Evolutionary conservation across 2,113 vertebrate genomes (phyloP).

Genomic region (Scatophagus argus): DNA sequence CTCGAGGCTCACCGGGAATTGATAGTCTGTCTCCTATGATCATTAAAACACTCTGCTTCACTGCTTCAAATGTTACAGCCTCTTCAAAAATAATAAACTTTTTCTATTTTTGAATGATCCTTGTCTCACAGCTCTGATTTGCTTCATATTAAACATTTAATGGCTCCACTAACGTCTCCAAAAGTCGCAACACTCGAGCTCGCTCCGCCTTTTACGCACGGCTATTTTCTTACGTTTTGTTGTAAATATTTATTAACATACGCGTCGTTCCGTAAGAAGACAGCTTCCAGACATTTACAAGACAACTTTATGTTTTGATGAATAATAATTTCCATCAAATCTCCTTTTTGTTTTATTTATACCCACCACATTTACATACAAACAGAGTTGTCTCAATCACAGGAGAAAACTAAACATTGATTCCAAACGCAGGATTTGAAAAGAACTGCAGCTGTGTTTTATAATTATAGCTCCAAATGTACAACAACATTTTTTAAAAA

Average conservation of each 20-base stretch:
- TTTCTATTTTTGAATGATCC: conserved; percentile 3
- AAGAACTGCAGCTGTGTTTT: conserved; percentile 10
- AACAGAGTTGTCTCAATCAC: not conserved
- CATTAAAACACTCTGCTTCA: conserved; percentile 1
- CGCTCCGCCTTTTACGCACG: conserved; percentile 65
- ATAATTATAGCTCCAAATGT: conserved; percentile 6
- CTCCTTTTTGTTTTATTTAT: not conserved
- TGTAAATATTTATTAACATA: conserved; percentile 33
- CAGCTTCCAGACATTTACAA: conserved; percentile 3
- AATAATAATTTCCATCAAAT: conserved; percentile 1
- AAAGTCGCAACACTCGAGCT: not conserved
- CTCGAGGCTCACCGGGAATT: not conserved
- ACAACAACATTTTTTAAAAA: not conserved
- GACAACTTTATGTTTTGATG: not conserved
- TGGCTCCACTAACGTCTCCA: conserved; percentile 3
- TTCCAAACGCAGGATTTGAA: not conserved
- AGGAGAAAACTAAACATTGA: not conserved
- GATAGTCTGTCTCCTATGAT: not conserved
- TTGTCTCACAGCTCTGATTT: conserved; percentile 22
- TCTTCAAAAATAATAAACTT: conserved; percentile 15
- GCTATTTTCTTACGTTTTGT: conserved; percentile 25
- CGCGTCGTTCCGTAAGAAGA: not conserved
- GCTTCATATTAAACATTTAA: conserved; percentile 35
- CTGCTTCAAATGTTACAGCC: not conserved
- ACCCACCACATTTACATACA: not conserved